Evolutionary conservation across 2,113 vertebrate species (phyloP).

Genomic region (Mellivora capensis): DNA sequence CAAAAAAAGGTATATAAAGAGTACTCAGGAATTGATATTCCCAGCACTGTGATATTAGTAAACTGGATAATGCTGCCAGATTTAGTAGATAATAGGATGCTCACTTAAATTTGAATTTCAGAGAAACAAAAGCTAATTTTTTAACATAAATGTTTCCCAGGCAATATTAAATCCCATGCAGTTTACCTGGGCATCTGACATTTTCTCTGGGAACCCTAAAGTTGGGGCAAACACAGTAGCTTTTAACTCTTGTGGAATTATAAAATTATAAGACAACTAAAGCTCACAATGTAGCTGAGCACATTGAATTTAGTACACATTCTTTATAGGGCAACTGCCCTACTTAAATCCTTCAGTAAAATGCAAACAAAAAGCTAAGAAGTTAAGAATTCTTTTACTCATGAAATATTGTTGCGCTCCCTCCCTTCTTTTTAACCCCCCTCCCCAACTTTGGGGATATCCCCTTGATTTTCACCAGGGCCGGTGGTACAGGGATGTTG

Average conservation of each 20-base stretch:
- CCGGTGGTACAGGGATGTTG: background rate
- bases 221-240: background rate
- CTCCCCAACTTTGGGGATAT: background rate
- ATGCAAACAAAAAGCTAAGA: background rate
- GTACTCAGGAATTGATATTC: background rate
- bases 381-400: background rate
- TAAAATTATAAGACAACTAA: background rate
- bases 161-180: background rate
- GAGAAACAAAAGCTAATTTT: background rate
- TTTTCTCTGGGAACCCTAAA: background rate
- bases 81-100: background rate
- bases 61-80: background rate
- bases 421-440: background rate
- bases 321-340: background rate
- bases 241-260: background rate
- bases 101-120: conserved; percentile 8
- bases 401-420: background rate
- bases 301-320: background rate
- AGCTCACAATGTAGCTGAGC: background rate
- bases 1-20: background rate
- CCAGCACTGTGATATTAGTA: background rate
- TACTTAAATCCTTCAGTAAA: background rate
- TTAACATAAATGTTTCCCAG: background rate
- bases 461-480: background rate
- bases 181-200: background rate